Evolutionary conservation across 2,888 invertebrate species (phyloP).

Genomic region (Drosophila fulvimacula): DNA sequence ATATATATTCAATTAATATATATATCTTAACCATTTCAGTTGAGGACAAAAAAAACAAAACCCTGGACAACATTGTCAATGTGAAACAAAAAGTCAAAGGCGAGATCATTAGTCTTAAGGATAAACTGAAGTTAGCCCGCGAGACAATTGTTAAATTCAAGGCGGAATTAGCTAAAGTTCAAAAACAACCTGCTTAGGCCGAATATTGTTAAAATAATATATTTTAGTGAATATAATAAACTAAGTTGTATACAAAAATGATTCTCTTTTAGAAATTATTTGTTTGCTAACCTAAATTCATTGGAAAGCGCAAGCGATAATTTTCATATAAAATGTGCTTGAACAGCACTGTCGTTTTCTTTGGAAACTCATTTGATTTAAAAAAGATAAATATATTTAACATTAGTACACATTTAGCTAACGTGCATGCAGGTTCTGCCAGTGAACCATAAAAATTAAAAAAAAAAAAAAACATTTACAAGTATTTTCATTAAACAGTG

Average conservation of each 20-base stretch:
- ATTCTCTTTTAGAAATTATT: neutral
- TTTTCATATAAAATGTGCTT: neutral
- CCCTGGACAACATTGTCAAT: conserved; percentile 90
- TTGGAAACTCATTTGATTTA: neutral
- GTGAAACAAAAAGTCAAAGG: conserved; percentile 92
- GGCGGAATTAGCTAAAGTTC: conserved; percentile 88
- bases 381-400: neutral
- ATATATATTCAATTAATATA: neutral
- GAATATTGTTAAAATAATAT: neutral
- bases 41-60: conserved; percentile 94
- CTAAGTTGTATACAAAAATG: neutral
- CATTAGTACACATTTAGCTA: neutral
- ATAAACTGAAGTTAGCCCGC: conserved; percentile 92
- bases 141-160: conserved; percentile 94
- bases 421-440: neutral
- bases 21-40: conserved; percentile 87
- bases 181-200: conserved; percentile 68
- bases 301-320: neutral
- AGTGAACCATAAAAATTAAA: neutral
- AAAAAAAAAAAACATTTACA: neutral
- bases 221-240: conserved; percentile 27
- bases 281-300: neutral
- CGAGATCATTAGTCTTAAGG: conserved; percentile 94
- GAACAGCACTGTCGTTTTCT: neutral
- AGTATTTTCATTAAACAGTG: neutral